Evolutionary conservation across 2,113 vertebrate genomes (phyloP), one percentile per base, ranked within the genome.

Genomic region (Alethe diademata): DNA sequence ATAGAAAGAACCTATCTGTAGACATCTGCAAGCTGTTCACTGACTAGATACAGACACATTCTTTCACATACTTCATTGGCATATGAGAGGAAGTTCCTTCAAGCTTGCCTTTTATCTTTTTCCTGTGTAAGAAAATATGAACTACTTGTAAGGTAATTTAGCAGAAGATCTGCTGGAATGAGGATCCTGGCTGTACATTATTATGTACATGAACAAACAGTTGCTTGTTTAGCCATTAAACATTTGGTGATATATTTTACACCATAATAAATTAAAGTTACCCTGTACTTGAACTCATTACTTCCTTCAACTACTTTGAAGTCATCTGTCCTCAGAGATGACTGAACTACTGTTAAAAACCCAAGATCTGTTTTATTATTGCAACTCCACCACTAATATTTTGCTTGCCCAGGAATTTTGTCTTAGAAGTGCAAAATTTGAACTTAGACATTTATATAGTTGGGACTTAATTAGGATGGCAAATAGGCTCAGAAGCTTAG

Each of bases 11-110:
- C 33, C 50, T 90, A 85, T 79, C 72, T 70, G 61, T 12, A 87
- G 78, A 90, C 73, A 92, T 95, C 7, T 82, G 87, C 74, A 95
- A 95, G 90, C 84, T 94, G 91, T 91, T 95, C 87, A 57, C 42
- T 91, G 93, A 95, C 78, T 90, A 66, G 51, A 90, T 53, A 91
- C 89, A 95, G 89, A 92, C 14, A 81, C 61, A 60, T 58, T 72
- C 93, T 83, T 87, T 56, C 72, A 88, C 72, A 86, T 93, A 67
- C 24, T 88, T 80, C 83, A 78, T 10, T 67, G 79, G 56, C 75
- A 60, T 86, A 71, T 3, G 43, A 94, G 12, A 88, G 35, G 60
- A 94, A 94, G 58, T 47, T 90, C 54, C 62, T 53, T 83, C 45
- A 54, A 73, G 10, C 13, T 42, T 33, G 31, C 57, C 60, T 93